Percentiles rank a stretch among this genome's conserved stretches.
Evolutionary conservation across 2,113 vertebrate genomes (phyloP).

Genomic region (Pseudopodoces humilis): DNA sequence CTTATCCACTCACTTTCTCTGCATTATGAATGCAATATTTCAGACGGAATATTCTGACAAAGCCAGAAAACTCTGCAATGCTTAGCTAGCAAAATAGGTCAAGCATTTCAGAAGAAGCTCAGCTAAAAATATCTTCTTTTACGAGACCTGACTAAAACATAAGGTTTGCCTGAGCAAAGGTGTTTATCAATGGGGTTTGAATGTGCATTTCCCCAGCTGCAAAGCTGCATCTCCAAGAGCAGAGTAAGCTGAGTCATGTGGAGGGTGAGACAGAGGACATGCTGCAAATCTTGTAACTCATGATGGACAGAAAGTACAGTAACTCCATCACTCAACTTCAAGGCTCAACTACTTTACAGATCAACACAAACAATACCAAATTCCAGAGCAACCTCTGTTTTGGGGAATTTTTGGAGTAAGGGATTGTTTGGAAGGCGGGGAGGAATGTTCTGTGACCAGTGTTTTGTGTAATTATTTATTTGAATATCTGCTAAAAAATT

Average conservation of each 20-base stretch:
- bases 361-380: background rate
- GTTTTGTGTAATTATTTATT: background rate
- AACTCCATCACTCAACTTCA: background rate
- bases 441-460: background rate
- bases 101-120: background rate
- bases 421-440: fast-evolving
- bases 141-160: background rate
- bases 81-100: background rate
- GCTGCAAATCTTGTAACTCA: background rate
- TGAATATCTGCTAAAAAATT: background rate
- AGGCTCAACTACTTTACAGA: background rate
- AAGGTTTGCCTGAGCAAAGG: background rate
- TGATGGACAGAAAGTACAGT: background rate
- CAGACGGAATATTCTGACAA: background rate
- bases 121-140: background rate
- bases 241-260: background rate
- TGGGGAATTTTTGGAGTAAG: background rate
- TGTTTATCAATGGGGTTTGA: background rate
- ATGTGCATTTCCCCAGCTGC: background rate
- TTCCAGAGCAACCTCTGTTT: background rate
- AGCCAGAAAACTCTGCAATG: background rate
- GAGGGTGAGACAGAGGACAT: background rate
- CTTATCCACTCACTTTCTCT: background rate
- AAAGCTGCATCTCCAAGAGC: background rate
- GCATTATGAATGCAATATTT: background rate